phyloP scores from a whole-genome alignment of 2,113 vertebrate genomes.

The Phoxinus phoxinus region DNA sequence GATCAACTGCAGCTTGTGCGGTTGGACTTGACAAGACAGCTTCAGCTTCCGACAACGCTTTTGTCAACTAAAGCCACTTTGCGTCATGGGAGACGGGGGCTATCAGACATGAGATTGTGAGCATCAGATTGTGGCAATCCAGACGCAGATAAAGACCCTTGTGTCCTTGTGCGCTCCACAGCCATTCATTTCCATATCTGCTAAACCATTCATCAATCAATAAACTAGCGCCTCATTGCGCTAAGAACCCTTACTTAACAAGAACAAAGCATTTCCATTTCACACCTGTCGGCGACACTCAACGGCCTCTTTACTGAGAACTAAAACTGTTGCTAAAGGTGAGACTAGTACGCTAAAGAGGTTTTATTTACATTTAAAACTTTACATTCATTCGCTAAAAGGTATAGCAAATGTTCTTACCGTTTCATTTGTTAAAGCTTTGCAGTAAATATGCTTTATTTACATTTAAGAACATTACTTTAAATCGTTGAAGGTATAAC shows the following conservation, averaged over 20 bases:
- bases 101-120: conserved; percentile 50
- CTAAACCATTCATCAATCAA: conserved; percentile 75
- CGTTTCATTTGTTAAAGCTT: background rate
- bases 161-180: conserved; percentile 60
- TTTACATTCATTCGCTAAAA: background rate
- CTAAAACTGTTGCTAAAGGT: background rate
- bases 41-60: conserved; percentile 24
- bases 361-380: background rate
- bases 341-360: background rate
- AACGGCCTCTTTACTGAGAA: background rate
- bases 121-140: conserved; percentile 51
- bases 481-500: background rate
- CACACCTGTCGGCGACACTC: conserved; percentile 19
- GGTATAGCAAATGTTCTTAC: background rate
- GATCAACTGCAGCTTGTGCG: conserved; percentile 38
- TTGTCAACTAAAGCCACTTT: conserved; percentile 49
- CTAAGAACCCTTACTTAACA: conserved; percentile 39
- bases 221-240: conserved; percentile 60
- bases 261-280: conserved; percentile 36
- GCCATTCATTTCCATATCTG: conserved; percentile 71
- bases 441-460: background rate
- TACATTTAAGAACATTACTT: too few species aligned
- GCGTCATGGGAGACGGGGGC: conserved; percentile 42
- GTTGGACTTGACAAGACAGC: conserved; percentile 20
- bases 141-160: conserved; percentile 58